Evolutionary conservation across 2,113 vertebrate genomes (phyloP), one percentile per base, ranked within the genome.

Genomic region (Charadrius vociferus): DNA sequence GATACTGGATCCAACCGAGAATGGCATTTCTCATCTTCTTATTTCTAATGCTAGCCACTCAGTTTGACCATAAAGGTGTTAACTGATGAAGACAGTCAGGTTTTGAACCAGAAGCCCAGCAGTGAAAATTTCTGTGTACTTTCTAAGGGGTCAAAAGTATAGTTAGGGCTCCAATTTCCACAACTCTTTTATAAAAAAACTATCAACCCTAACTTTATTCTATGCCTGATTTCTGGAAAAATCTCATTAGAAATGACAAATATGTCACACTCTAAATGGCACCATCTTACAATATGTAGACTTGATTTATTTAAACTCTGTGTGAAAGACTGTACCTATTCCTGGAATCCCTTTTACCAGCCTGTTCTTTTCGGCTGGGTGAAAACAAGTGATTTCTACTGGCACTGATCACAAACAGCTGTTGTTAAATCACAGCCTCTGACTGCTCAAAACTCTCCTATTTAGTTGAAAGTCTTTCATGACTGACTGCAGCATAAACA

Each of bases 371-470:
- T 68, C 2, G 1, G 70, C 90, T 85, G 81, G 52, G 53, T 94
- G 73, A 87, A 95, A 97, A 93, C 81, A 95, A 96, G 77, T 85
- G 88, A 95, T 95, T 96, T 95, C 71, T 82, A 39, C 86, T 97
- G 96, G 95, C 94, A 97, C 74, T 52, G 87, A 95, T 86, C 81
- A 90, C 81, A 95, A 96, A 95, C 95, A 96, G 94, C 93, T 97
- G 95, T 56, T 95, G 89, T 74, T 91, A 95, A 94, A 93, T 87
- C 93, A 89, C 66, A 94, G 78, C 24, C 84, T 70, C 70, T 70
- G 73, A 86, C 78, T 96, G 89, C 74, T 91, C 81, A 82, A 85
- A 93, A 91, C 85, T 94, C 83, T 86, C 58, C 59, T 73, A 32
- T 86, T 94, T 93, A 96, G 77, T 47, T 78, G 43, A 52, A 96